phyloP scores from a whole-genome alignment of 2,113 vertebrate species.

The Ptilonorhynchus violaceus region DNA sequence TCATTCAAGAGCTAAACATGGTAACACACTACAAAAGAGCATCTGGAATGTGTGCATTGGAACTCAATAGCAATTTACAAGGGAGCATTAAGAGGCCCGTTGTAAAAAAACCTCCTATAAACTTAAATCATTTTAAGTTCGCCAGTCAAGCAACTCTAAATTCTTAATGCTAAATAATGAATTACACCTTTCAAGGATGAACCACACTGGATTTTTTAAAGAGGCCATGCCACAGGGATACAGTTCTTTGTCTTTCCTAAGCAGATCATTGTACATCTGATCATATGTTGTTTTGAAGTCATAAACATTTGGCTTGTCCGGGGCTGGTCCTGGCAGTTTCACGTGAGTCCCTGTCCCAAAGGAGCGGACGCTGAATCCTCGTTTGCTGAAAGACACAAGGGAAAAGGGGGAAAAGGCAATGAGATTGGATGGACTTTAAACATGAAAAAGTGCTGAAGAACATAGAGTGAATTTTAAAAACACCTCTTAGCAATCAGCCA shows the following conservation, averaged over 20 bases:
- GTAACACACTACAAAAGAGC: constrained; percentile 1
- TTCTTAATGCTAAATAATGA: constrained; percentile 42
- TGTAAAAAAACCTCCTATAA: not conserved
- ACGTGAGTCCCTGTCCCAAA: constrained; percentile 97
- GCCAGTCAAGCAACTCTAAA: not conserved
- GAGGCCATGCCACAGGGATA: constrained; percentile 84
- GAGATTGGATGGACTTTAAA: not conserved
- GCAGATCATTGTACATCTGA: constrained; percentile 99
- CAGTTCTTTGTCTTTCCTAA: constrained; percentile 99
- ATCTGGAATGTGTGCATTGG: not conserved
- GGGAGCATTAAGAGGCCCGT: not conserved
- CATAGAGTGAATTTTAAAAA: not conserved
- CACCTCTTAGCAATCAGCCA: not conserved
- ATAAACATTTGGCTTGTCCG: constrained; percentile 98
- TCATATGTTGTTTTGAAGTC: constrained; percentile 99
- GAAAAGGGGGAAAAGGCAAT: not conserved
- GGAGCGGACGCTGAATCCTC: constrained; percentile 94
- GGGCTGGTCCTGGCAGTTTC: constrained; percentile 95
- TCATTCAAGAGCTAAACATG: constrained; percentile 14
- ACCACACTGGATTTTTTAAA: constrained; percentile 50
- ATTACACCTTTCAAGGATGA: constrained; percentile 65
- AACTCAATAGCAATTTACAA: not conserved
- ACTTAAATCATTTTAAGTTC: not conserved
- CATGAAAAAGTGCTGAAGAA: not conserved
- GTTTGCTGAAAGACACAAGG: constrained; percentile 86